Percentiles rank a stretch among this genome's conserved stretches.
phyloP scores from a whole-genome alignment of 30 jellyfish, hydroid and myxozoan species.

The Aurelia aurita region DNA sequence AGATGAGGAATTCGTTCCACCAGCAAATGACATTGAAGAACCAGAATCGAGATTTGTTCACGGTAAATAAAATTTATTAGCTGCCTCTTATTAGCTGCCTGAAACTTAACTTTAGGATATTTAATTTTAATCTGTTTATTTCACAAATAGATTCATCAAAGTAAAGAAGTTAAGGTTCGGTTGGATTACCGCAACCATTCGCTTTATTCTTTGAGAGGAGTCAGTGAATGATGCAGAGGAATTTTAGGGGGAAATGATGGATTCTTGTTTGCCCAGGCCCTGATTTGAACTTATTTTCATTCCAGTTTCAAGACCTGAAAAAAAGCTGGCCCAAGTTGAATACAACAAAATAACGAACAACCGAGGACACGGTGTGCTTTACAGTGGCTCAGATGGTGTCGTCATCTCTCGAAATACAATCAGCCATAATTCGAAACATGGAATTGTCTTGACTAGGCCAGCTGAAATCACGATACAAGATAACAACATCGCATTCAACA shows the following conservation, averaged over 20 bases:
- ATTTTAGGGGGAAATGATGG: no score
- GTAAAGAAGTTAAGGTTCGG: no score
- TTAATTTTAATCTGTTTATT: background rate
- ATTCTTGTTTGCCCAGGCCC: no score
- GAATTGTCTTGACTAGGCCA: slow-evolving; percentile 70
- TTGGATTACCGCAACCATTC: no score
- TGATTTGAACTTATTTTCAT: background rate
- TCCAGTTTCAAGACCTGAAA: slow-evolving; percentile 86
- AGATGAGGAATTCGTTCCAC: slow-evolving; percentile 85
- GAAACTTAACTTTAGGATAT: background rate
- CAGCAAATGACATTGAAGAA: slow-evolving; percentile 66
- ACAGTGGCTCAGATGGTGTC: slow-evolving; percentile 91
- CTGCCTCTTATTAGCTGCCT: background rate
- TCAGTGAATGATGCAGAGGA: no score
- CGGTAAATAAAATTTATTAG: slow-evolving; percentile 37
- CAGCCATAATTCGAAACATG: slow-evolving; percentile 68
- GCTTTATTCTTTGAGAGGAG: no score
- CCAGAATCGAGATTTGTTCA: slow-evolving; percentile 88
- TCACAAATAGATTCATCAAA: no score
- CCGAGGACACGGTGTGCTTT: slow-evolving; percentile 82
- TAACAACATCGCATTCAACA: slow-evolving; percentile 65
- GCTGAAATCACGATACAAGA: slow-evolving; percentile 76
- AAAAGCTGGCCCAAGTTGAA: slow-evolving; percentile 86
- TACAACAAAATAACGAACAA: slow-evolving; percentile 69
- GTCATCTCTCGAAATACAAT: slow-evolving; percentile 83